phyloP scores from a whole-genome alignment of 2,888 invertebrate species.

The Hirtodrosophila alboralis region DNA sequence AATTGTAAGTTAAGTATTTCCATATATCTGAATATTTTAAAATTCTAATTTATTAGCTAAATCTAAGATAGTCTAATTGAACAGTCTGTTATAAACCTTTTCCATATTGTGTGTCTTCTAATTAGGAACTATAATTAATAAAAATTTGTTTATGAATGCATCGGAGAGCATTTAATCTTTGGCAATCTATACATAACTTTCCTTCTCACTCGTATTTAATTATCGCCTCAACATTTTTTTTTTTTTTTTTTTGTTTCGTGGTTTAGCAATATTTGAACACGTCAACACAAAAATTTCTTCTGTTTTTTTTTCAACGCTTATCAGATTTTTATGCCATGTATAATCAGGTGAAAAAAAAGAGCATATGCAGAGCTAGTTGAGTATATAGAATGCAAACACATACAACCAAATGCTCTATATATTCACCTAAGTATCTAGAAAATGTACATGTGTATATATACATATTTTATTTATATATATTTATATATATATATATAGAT shows the following conservation, averaged over 20 bases:
- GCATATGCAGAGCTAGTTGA: slow-evolving; percentile 2
- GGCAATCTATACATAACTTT: too few relatives aligned
- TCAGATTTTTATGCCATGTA: slow-evolving; percentile 50
- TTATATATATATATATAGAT: slow-evolving; percentile 7
- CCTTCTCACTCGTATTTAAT: too few relatives aligned
- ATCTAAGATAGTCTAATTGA: too few relatives aligned
- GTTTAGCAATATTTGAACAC: slow-evolving; percentile 56
- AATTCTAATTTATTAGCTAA: too few relatives aligned
- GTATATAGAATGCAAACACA: slow-evolving; percentile 4
- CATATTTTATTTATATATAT: not conserved
- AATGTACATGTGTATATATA: slow-evolving; percentile 3
- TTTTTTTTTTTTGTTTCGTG: slow-evolving; percentile 10
- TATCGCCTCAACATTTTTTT: slow-evolving; percentile 8
- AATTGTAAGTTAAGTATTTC: too few relatives aligned
- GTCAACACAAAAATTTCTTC: slow-evolving; percentile 40
- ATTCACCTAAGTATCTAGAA: slow-evolving; percentile 26
- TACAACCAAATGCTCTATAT: not conserved
- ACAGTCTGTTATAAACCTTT: too few relatives aligned
- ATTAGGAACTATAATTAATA: too few relatives aligned
- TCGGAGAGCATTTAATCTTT: too few relatives aligned
- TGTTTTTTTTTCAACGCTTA: slow-evolving; percentile 41
- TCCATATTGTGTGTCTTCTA: too few relatives aligned
- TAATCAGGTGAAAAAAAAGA: slow-evolving; percentile 42
- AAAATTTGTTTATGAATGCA: too few relatives aligned
- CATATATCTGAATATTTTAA: too few relatives aligned